These are phyloP conservation scores for Gila robusta DNA, from an alignment of 2,797 vertebrate genomes.

Conservation along the genomic window DNA sequence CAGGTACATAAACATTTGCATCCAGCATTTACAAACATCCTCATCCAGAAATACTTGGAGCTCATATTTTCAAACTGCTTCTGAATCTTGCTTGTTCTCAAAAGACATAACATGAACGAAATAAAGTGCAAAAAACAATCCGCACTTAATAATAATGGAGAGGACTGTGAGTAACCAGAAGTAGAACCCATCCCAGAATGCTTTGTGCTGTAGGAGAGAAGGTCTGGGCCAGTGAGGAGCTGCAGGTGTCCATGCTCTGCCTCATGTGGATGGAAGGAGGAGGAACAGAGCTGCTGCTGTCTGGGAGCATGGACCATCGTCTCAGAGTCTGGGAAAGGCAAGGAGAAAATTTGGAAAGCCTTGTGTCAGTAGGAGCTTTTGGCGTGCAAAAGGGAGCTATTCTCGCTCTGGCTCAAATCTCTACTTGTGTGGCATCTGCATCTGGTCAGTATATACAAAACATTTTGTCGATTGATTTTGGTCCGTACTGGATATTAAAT, in stretches of 20 bases:
- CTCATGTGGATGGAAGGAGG: conserved; percentile 78
- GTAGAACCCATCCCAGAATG: background rate
- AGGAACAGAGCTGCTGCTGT: conserved; percentile 70
- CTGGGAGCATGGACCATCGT: conserved; percentile 77
- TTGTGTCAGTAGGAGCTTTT: conserved; percentile 68
- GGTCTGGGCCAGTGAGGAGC: conserved; percentile 59
- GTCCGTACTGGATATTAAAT: background rate
- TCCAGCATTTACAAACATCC: background rate
- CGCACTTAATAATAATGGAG: background rate
- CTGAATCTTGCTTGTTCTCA: conserved; percentile 3
- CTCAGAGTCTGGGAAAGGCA: conserved; percentile 78
- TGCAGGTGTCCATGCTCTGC: conserved; percentile 71
- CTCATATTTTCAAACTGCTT: background rate
- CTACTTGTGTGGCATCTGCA: conserved; percentile 79
- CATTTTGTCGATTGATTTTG: background rate
- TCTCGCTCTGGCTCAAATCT: conserved; percentile 79
- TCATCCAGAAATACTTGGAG: background rate
- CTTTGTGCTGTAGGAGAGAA: conserved; percentile 68
- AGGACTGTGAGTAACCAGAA: background rate
- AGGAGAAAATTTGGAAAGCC: conserved; percentile 16
- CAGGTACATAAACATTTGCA: conserved; percentile 70
- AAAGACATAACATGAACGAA: background rate
- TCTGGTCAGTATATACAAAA: conserved; percentile 76
- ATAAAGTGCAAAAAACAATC: background rate
- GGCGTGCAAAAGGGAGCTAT: conserved; percentile 70